Evolutionary conservation across 2,888 invertebrate species (phyloP).

Genomic region (Muschampia plurimacula): DNA sequence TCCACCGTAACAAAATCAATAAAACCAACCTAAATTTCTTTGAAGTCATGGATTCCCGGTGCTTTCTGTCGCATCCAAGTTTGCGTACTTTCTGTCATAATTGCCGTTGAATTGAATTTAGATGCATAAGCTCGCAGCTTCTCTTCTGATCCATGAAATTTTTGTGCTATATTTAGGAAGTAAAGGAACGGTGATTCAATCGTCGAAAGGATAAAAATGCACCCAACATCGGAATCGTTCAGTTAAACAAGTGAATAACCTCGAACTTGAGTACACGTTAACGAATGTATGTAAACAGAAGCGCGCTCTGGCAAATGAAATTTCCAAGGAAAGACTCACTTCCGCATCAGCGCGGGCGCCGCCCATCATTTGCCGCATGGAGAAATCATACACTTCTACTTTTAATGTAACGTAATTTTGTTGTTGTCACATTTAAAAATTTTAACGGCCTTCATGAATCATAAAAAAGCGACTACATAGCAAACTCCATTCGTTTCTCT

Average conservation of each 20-base stretch:
- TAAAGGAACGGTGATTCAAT: slow-evolving; percentile 26
- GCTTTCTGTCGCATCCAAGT: slow-evolving; percentile 31
- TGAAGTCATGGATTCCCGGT: slow-evolving; percentile 17
- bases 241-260: slow-evolving; percentile 59
- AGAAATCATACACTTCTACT: slow-evolving; percentile 61
- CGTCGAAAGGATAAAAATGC: slow-evolving; percentile 27
- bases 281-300: slow-evolving; percentile 72
- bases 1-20: slow-evolving; percentile 30
- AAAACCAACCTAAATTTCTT: slow-evolving; percentile 30
- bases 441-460: not conserved
- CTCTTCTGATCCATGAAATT: not conserved
- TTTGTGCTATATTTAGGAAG: slow-evolving; percentile 15
- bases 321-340: slow-evolving; percentile 68
- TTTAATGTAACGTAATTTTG: slow-evolving; percentile 39
- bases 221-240: slow-evolving; percentile 27
- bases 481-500: not conserved
- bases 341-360: slow-evolving; percentile 58
- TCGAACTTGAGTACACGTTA: slow-evolving; percentile 77
- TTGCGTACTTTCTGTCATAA: slow-evolving; percentile 29
- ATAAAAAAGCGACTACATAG: not conserved
- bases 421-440: not conserved
- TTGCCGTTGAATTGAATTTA: slow-evolving; percentile 11
- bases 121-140: not conserved
- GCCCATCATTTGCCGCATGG: slow-evolving; percentile 48
- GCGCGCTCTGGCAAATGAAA: slow-evolving; percentile 67